phyloP scores from a whole-genome alignment of 2,797 vertebrate species.

The Tragelaphus eurycerus region DNA sequence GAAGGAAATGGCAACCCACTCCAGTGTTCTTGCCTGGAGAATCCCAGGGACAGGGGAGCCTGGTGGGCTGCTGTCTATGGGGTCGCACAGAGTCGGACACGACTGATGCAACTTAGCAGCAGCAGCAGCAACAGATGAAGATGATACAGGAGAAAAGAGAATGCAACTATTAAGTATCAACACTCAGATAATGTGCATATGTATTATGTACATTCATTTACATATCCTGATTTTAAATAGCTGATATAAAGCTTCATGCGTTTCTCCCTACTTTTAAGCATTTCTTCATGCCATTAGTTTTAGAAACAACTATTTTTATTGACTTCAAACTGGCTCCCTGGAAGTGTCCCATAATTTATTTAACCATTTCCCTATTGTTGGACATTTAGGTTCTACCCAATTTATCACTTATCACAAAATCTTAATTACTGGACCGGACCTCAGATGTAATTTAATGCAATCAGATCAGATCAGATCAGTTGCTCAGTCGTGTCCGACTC shows the following conservation, averaged over 20 bases:
- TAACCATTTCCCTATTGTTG: background rate
- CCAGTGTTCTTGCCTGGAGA: no score
- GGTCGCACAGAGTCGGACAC: no score
- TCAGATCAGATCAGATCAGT: no score
- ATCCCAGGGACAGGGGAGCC: no score
- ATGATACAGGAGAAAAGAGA: background rate
- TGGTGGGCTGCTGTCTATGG: no score
- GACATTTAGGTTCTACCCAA: background rate
- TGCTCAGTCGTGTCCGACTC: no score
- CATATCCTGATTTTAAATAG: background rate
- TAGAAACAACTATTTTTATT: background rate
- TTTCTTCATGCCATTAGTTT: background rate
- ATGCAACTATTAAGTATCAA: background rate
- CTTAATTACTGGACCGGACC: background rate
- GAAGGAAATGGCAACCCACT: no score
- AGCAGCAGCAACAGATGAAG: background rate
- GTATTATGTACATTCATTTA: rapidly evolving
- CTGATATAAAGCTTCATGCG: background rate
- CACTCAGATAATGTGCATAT: background rate
- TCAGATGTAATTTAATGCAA: background rate
- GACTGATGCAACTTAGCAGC: no score
- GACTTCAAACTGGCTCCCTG: background rate
- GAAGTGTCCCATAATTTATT: background rate
- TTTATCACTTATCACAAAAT: background rate
- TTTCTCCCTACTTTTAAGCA: background rate